Conservation (phyloP, 64 coral and sea anemone genomes). For the Catalaphyllia jardinei region DNA sequence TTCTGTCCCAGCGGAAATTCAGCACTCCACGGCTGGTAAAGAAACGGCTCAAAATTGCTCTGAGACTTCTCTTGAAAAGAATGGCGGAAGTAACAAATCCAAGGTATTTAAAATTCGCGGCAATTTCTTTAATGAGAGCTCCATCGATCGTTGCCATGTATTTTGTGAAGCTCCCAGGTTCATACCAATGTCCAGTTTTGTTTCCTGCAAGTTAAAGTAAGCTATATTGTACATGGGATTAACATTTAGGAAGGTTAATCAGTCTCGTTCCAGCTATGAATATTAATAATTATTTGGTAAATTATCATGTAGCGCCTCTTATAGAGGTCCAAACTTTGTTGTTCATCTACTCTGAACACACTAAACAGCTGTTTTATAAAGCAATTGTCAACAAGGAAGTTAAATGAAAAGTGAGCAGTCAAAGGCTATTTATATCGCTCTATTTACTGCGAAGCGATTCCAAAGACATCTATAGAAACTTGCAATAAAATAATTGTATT, state of each 20-base stretch:
- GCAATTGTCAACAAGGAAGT: background rate
- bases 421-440: background rate
- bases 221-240: background rate
- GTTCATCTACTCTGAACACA: background rate
- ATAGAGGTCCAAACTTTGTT: background rate
- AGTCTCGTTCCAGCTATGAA: background rate
- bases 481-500: background rate
- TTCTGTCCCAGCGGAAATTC: slow-evolving; percentile 69
- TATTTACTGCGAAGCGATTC: background rate
- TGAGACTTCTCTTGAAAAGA: slow-evolving; percentile 8
- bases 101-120: background rate
- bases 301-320: background rate
- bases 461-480: background rate
- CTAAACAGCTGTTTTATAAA: background rate
- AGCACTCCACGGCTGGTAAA: slow-evolving; percentile 57
- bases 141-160: no score
- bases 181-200: no score
- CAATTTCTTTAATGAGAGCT: background rate
- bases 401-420: background rate
- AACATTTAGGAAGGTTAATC: background rate
- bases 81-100: slow-evolving; percentile 6
- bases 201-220: background rate
- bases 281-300: background rate
- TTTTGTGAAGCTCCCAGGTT: no score
- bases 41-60: slow-evolving; percentile 5